These are phyloP conservation scores for Callipepla squamata DNA, from an alignment of 2,113 vertebrate species.

Conservation along the genomic window DNA sequence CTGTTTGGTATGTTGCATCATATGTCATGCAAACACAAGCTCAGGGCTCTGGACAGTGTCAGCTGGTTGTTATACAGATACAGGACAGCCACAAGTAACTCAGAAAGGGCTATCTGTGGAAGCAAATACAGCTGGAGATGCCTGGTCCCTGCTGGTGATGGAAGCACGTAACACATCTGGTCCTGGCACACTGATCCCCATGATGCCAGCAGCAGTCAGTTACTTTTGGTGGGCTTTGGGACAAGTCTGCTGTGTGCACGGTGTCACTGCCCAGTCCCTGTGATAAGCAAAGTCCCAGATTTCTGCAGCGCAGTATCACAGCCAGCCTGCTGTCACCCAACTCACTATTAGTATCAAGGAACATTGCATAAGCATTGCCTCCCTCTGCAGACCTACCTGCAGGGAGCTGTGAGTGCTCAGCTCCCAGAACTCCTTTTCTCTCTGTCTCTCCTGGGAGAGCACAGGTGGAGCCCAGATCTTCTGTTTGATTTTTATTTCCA, in stretches of 20 bases:
- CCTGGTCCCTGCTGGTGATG: neutral
- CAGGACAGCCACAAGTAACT: neutral
- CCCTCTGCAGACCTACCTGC: neutral
- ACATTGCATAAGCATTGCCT: neutral
- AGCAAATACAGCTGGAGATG: neutral
- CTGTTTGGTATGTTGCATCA: neutral
- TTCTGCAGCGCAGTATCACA: neutral
- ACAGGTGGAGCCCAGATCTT: neutral
- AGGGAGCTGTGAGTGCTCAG: neutral
- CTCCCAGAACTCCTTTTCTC: neutral
- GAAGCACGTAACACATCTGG: neutral
- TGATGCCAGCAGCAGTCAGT: rapidly evolving
- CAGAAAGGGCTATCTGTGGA: neutral
- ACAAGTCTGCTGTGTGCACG: neutral
- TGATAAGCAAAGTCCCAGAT: neutral
- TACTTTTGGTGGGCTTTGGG: neutral
- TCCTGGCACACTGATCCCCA: neutral
- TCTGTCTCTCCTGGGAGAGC: neutral
- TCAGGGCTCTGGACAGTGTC: neutral
- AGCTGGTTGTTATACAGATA: neutral
- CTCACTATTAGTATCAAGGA: neutral
- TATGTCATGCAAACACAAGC: neutral
- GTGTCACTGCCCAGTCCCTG: neutral
- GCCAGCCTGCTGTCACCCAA: neutral
- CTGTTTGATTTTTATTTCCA: neutral